These are phyloP conservation scores for Caenorhabditis wallacei DNA, from an alignment of 2,888 invertebrate genomes.

Conservation along the genomic window DNA sequence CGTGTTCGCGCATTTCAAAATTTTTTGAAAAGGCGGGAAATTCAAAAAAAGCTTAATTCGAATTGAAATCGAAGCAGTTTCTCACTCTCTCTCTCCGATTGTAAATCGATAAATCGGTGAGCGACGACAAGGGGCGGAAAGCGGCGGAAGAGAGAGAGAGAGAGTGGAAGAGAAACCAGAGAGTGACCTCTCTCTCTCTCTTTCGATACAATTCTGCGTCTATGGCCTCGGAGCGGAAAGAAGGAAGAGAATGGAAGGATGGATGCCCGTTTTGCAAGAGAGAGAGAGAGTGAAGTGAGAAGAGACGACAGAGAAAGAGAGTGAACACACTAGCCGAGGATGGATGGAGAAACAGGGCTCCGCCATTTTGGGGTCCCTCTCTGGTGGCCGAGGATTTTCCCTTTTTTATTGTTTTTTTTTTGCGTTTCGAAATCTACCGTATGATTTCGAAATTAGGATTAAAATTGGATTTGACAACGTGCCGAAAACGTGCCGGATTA, in stretches of 20 bases:
- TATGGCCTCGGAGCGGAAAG: not conserved
- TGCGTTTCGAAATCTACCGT: not conserved
- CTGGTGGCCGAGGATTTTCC: not conserved
- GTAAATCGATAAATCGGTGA: constrained; percentile 51
- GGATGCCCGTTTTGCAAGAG: not conserved
- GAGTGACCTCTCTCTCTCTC: not conserved
- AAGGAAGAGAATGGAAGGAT: constrained; percentile 6
- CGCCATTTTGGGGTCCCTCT: not conserved
- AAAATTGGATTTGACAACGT: too few species aligned
- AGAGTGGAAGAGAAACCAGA: not conserved
- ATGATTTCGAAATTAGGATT: too few species aligned
- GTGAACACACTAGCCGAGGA: too few species aligned
- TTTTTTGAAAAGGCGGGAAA: not conserved
- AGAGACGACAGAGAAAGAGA: too few species aligned
- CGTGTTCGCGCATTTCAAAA: too few species aligned
- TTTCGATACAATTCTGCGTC: constrained; percentile 2
- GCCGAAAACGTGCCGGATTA: too few species aligned
- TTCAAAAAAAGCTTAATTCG: not conserved
- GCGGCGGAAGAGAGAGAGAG: constrained; percentile 29
- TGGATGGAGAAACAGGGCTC: too few species aligned
- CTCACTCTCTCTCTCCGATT: not conserved
- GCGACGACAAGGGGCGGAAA: constrained; percentile 15
- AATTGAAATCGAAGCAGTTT: not conserved
- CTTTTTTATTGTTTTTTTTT: not conserved
- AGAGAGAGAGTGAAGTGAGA: not conserved